A percentile compares a stretch with the other conserved stretches of the same genome.
These are phyloP conservation scores for Ectemnius lituratus DNA, from an alignment of 2,888 invertebrate genomes.

Conservation along the genomic window DNA sequence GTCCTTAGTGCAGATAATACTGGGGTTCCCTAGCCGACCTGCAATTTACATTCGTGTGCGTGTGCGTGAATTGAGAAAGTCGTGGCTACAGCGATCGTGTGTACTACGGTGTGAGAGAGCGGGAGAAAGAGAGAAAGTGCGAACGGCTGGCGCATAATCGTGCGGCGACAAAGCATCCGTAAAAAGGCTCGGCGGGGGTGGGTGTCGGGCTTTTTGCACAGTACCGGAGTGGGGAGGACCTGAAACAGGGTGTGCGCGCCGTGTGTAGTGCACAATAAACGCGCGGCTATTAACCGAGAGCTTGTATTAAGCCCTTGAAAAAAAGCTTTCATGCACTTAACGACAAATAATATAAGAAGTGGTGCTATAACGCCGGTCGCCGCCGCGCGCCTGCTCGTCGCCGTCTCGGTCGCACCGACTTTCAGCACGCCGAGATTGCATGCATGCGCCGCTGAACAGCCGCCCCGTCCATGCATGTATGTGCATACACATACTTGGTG, in stretches of 20 bases:
- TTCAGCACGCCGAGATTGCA: conserved; percentile 9
- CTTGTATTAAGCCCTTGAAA: conserved; percentile 73
- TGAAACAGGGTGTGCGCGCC: conserved; percentile 42
- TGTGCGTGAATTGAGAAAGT: no score
- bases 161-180: conserved; percentile 60
- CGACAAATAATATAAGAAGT: conserved; percentile 67
- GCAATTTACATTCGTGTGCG: no score
- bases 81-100: no score
- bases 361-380: conserved; percentile 40
- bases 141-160: conserved; percentile 51
- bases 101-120: no score
- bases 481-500: no score
- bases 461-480: no score
- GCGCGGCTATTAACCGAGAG: conserved; percentile 63
- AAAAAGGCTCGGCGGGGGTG: conserved; percentile 45
- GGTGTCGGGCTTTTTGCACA: conserved; percentile 50
- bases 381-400: neutral
- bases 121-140: no score
- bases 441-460: no score
- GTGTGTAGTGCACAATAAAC: conserved; percentile 60
- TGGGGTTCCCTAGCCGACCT: no score
- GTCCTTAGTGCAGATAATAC: no score
- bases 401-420: conserved; percentile 31
- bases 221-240: conserved; percentile 53
- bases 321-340: conserved; percentile 74